A percentile compares a stretch with the other conserved stretches of the same genome.
Conservation (phyloP, 2,113 vertebrate genomes). For the Balaeniceps rex region DNA sequence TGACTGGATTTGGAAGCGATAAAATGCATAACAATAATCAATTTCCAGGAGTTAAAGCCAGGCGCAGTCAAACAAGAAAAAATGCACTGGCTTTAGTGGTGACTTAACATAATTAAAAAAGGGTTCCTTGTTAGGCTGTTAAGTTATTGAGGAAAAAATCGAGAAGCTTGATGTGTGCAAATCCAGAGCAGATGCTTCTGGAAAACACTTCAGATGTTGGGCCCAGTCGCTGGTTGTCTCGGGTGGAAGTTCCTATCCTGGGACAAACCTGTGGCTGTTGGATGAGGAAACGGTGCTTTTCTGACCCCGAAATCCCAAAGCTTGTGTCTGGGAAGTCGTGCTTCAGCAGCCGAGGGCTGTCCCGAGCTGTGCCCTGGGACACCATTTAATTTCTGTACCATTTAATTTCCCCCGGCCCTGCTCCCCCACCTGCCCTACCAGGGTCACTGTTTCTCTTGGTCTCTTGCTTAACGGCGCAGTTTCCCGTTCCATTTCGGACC, state of each 20-base stretch:
- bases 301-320: fast-evolving
- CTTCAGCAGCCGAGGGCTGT: neutral
- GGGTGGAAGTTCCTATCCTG: fast-evolving
- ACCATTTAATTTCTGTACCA: fast-evolving
- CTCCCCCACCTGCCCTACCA: neutral
- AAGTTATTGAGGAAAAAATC: neutral
- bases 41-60: neutral
- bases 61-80: neutral
- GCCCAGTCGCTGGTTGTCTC: fast-evolving
- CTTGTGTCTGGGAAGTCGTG: fast-evolving
- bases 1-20: neutral
- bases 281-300: fast-evolving
- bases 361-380: fast-evolving
- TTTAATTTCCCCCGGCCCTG: neutral
- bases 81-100: neutral
- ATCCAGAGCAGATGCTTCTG: neutral
- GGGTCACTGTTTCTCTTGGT: fast-evolving
- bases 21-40: neutral
- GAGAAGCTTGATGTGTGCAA: neutral
- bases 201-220: fast-evolving
- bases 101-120: neutral
- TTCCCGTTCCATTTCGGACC: fast-evolving
- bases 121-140: neutral
- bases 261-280: neutral
- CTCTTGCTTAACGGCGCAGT: fast-evolving